Evolutionary conservation across 2,113 vertebrate genomes (phyloP).

Genomic region (Tylochromis polylepis): DNA sequence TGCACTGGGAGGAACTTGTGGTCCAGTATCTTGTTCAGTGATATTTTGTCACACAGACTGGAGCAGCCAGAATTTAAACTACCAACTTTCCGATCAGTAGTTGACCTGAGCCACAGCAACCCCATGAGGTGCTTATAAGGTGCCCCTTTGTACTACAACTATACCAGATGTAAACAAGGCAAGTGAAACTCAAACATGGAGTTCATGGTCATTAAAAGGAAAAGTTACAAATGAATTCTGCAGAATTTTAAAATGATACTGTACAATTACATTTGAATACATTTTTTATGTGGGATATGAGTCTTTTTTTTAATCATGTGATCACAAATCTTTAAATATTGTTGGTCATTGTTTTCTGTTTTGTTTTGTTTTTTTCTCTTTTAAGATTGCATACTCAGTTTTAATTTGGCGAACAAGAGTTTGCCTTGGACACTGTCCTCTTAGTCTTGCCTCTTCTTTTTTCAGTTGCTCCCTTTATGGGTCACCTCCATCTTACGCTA

Average conservation of each 20-base stretch:
- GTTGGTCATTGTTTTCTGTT: background rate
- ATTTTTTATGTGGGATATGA: background rate
- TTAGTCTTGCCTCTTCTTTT: background rate
- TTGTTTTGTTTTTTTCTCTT: fast-evolving
- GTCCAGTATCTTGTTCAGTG: background rate
- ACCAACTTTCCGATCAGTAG: background rate
- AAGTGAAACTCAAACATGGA: background rate
- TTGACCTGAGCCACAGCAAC: too few relatives aligned
- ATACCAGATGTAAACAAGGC: background rate
- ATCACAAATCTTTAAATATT: background rate
- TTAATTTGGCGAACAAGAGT: background rate
- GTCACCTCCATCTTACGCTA: background rate
- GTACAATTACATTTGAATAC: background rate
- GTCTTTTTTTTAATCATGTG: background rate
- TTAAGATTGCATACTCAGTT: background rate
- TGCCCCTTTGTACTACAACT: too few relatives aligned
- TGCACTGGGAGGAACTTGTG: background rate
- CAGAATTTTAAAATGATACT: background rate
- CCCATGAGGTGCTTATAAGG: background rate
- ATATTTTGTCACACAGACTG: background rate
- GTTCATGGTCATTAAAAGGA: background rate
- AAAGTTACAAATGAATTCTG: background rate
- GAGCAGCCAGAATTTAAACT: background rate
- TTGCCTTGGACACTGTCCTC: background rate
- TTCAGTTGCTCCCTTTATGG: background rate